Base-by-base conservation (phyloP, 2,888 invertebrate species). In the Diabrotica balteata region DNA sequence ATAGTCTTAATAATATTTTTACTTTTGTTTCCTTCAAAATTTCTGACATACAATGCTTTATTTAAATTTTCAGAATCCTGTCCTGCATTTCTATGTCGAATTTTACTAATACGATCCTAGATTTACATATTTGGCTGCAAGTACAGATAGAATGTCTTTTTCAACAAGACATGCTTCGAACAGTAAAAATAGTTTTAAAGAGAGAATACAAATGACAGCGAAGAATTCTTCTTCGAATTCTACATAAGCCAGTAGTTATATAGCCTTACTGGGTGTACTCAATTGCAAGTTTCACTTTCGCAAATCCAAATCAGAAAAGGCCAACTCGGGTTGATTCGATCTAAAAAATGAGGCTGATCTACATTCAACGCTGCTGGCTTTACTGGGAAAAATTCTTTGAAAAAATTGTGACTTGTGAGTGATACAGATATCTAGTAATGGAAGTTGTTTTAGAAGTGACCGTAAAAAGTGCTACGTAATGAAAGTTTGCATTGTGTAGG, bases 151-250 rank as follows among this genome's bases (percentile, higher is more conserved):
- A 73, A 73, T 73, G 72, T 69, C 72, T 73, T 69, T 73, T 71
- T 73, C 62, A 72, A 59, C 61, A 42, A 53, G 63, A 67, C 57
- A 51, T 58, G 57, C 67, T 46, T 58, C 45, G 65, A 62, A 63
- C 63, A 53, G 65, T 66, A 69, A 68, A 63, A 73, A 71, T 73
- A 69, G 65, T 71, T 72, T 71, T 67, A 69, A 72, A 68, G 53
- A 63, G 59, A 61, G 68, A 72, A 67, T 66, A 70, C 67, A 71
- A 74, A 73, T 58, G 57, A 63, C 51, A 57, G 11, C 65, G 67
- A 70, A 72, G 74, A 70, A 74, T 72, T 74, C 71, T 74, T 74
- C 72, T 68, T 63, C 70, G 72, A 73, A 74, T 69, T 68, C 66
- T 68, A 54, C 59, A 68, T 65, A 68, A 65, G 70, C 60, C 42